Base-by-base conservation (phyloP, 2,888 invertebrate genomes). In the Unio pictorum region DNA sequence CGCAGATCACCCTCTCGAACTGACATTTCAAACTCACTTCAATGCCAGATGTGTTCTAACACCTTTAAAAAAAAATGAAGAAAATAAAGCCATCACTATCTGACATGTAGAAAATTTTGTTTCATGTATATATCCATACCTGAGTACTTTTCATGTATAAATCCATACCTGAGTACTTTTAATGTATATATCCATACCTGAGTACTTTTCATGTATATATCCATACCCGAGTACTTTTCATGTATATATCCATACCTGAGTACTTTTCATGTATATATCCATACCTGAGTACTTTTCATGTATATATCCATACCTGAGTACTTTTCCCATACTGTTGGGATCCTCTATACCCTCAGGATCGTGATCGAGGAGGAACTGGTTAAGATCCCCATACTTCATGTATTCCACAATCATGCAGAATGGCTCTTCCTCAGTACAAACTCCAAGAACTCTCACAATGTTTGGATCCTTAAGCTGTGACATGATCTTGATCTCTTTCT, bases 351-450 rank as follows among this genome's bases (percentile, higher is more conserved):
- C 93, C 89, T 95, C 95, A 58, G 95, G 94, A 55, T 91, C 88
- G 83, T 94, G 93, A 20, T 94, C 92, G 84, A 95, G 93, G 59
- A 96, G 92, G 91, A 93, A 95, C 90, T 92, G 93, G 78, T 95
- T 94, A 74, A 97, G 92, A 87, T 96, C 96, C 34, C 95, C 95
- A 78, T 94, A 94, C 88, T 95, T 95, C 87, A 95, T 95, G 90
- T 96, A 95, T 90, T 96, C 96, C 83, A 96, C 94, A n/a, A 96
- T 93, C 82, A 96, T 95, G 89, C 95, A 95, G 86, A 95, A 94
- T 15, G 96, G 96, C 86, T 96, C 95, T 62, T 95, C 94, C 58
- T 93, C 92, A 61, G 94, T 93, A 88, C 95, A 95, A 81, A 95
- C 92, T 30, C 95, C 96, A 67, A 96, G 92, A 76, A 96, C 95